These are phyloP conservation scores for Pagrus major DNA, from an alignment of 2,113 vertebrate species.

Conservation along the genomic window DNA sequence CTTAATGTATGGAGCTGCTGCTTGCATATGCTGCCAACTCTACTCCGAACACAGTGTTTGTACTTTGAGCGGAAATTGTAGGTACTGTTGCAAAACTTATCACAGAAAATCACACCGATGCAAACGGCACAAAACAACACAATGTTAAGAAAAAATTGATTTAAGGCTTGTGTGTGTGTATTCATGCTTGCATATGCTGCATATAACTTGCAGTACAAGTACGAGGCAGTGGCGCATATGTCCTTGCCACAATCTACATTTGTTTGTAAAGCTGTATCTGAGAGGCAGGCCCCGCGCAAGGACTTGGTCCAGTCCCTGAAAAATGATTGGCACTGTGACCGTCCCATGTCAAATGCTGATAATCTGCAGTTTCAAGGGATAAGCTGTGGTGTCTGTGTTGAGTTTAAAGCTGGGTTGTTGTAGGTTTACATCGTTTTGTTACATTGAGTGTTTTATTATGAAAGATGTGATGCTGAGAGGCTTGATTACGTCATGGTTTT, in stretches of 20 bases:
- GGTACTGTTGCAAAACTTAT: not conserved
- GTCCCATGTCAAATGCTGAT: conserved; percentile 29
- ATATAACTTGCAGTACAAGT: not conserved
- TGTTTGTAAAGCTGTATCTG: conserved; percentile 1
- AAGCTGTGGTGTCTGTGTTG: conserved; percentile 41
- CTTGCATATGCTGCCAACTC: conserved; percentile 22
- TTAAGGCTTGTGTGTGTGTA: not conserved
- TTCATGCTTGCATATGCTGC: too few species aligned
- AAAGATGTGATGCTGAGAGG: conserved; percentile 36
- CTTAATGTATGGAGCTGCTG: conserved; percentile 28
- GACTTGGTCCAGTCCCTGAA: conserved; percentile 13
- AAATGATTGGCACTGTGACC: conserved; percentile 25
- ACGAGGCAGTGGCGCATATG: not conserved
- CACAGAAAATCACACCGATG: not conserved
- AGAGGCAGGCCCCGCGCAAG: not conserved
- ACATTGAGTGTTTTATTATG: conserved; percentile 41
- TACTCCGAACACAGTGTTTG: not conserved
- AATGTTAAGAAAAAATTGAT: not conserved
- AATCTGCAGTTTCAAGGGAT: conserved; percentile 57
- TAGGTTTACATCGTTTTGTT: conserved; percentile 20
- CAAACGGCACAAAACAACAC: not conserved
- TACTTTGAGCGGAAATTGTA: not conserved
- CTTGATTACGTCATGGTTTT: conserved; percentile 53
- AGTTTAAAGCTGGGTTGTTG: conserved; percentile 13
- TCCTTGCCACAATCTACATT: not conserved